Evolutionary conservation across 1,140 invertebrate genomes (phyloP).

Genomic region (Lutraria rhynchaena): DNA sequence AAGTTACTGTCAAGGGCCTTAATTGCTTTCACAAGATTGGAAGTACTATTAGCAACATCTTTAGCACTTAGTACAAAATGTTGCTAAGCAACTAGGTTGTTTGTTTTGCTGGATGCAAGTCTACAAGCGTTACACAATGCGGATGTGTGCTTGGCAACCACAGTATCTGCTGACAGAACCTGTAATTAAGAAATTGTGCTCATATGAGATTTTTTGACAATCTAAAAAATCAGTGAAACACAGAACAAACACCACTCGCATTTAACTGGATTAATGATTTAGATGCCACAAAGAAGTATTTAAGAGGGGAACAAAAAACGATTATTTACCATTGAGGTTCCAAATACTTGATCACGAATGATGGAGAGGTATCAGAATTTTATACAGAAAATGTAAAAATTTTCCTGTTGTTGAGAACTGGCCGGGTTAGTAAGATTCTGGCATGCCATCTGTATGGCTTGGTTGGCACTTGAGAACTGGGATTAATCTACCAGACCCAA

Average conservation of each 20-base stretch:
- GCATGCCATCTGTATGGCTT: conserved; percentile 95
- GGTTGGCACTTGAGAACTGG: conserved; percentile 92
- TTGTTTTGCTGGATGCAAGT: conserved; percentile 94
- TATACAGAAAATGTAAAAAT: too few relatives aligned
- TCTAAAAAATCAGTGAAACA: too few relatives aligned
- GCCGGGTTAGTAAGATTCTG: conserved; percentile 89
- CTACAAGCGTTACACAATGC: conserved; percentile 97
- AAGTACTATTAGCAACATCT: conserved; percentile 98
- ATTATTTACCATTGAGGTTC: too few relatives aligned
- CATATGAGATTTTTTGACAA: too few relatives aligned
- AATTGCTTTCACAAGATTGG: conserved; percentile 96
- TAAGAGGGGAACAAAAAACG: too few relatives aligned
- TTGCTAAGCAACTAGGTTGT: conserved; percentile 95
- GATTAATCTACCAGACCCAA: conserved; percentile 96
- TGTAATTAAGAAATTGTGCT: conserved; percentile 77
- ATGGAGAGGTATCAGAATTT: too few relatives aligned
- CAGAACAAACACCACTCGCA: too few relatives aligned
- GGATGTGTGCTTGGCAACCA: conserved; percentile 98
- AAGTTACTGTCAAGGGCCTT: conserved; percentile 94
- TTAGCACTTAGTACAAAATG: conserved; percentile 99
- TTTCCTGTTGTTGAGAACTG: conserved; percentile 90
- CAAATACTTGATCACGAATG: too few relatives aligned
- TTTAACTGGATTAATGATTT: too few relatives aligned
- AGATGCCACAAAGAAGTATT: too few relatives aligned
- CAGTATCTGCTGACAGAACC: conserved; percentile 95